phyloP scores from a whole-genome alignment of 2,797 vertebrate species.

The Thripadectes ignobilis region DNA sequence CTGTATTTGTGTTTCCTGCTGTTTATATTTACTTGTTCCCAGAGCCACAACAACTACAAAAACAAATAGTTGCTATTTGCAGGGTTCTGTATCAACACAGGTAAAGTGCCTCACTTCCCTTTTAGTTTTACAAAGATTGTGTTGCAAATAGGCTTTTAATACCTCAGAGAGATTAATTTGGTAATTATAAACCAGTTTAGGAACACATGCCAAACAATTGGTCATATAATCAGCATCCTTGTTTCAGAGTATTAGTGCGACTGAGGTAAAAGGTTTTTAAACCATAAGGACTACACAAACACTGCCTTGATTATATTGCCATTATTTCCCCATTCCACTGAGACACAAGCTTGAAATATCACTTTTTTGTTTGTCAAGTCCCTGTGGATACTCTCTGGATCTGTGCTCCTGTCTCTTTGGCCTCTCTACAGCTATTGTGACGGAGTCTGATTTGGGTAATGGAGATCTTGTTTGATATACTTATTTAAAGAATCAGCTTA shows the following conservation, averaged over 20 bases:
- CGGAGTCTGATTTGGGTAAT: conserved; percentile 36
- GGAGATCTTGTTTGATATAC: conserved; percentile 35
- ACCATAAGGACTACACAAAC: conserved; percentile 24
- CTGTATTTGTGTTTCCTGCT: conserved; percentile 80
- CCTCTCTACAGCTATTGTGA: conserved; percentile 35
- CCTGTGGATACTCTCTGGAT: conserved; percentile 48
- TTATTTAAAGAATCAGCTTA: conserved; percentile 31
- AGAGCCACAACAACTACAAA: conserved; percentile 78
- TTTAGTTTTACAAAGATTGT: conserved; percentile 58
- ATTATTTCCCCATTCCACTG: conserved; percentile 51
- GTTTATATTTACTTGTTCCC: conserved; percentile 82
- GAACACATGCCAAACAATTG: conserved; percentile 76
- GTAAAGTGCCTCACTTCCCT: conserved; percentile 55
- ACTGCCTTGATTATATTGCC: neutral
- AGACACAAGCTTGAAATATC: conserved; percentile 37
- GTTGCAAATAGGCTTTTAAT: conserved; percentile 77
- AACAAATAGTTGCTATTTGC: conserved; percentile 77
- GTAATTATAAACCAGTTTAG: conserved; percentile 78
- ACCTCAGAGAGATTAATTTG: conserved; percentile 78
- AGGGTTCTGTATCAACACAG: conserved; percentile 68
- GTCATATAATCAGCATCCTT: conserved; percentile 71
- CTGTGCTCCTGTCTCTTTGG: conserved; percentile 47
- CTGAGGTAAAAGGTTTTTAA: conserved; percentile 62
- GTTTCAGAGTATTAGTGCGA: conserved; percentile 59
- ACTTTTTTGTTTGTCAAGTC: conserved; percentile 51